Percentiles rank a stretch among this genome's conserved stretches.
phyloP scores from a whole-genome alignment of 2,888 invertebrate genomes.

The Parthenolecanium corni region DNA sequence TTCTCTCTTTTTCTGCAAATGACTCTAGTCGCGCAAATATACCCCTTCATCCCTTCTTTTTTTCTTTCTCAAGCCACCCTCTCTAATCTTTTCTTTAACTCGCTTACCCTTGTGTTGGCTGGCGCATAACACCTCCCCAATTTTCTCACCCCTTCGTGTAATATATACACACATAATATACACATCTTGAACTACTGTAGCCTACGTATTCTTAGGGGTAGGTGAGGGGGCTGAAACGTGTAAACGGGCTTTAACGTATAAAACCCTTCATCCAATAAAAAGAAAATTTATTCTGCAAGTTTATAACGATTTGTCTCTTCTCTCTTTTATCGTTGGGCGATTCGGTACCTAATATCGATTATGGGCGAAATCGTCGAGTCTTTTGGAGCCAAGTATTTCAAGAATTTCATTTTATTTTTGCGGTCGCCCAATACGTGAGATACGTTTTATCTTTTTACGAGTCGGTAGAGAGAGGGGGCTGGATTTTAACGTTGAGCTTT shows the following conservation, averaged over 20 bases:
- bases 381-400: constrained; percentile 21
- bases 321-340: constrained; percentile 1
- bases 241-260: neutral
- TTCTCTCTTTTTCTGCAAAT: neutral
- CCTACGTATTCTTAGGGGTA: neutral
- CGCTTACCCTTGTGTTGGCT: neutral
- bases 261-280: constrained; percentile 24
- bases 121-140: neutral
- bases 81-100: neutral
- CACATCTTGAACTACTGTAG: constrained; percentile 20
- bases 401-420: constrained; percentile 27
- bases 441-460: neutral
- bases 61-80: too few species aligned
- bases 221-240: too few species aligned
- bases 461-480: neutral
- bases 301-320: neutral
- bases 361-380: constrained; percentile 17
- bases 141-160: neutral
- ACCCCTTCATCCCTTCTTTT: too few species aligned
- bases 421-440: constrained; percentile 23
- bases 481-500: constrained; percentile 11
- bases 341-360: constrained; percentile 13
- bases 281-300: constrained; percentile 25
- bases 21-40: too few species aligned
- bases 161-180: constrained; percentile 6